Evolutionary conservation across 1,140 invertebrate species (phyloP), one percentile per base, ranked within the genome.

Genomic region (Pseudoatta argentina): DNA sequence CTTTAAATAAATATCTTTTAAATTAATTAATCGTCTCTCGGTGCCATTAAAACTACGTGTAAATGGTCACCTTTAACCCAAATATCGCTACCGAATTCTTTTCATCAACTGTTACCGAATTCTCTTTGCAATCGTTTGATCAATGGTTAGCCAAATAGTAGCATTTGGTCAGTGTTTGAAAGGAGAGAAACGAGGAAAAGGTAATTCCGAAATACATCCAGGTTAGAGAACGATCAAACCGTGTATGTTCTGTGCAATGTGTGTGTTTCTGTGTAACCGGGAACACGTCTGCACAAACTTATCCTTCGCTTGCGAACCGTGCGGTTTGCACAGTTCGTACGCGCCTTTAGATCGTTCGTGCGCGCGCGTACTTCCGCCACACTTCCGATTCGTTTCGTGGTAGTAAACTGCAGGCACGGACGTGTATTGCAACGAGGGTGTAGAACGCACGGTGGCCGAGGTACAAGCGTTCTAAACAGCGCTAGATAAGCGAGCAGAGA

Each of bases 101-200:
- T 27, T 34, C 30, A 48, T 10, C 34, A 39, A 27, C n/a, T 39
- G 64, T 67, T 81, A 81, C 55, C 48, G 64, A 69, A 55, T 81
- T 69, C 77, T 39, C 77, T 69, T 67, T 69, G 63, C 77, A 51
- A 48, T 51, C 21, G 27, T 71, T 69, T 55, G 64, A 24, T 30
- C 77, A 55, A 71, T 21, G 21, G 77, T 55, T 71, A 81, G 48
- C 30, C 64, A 71, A 81, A 81, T 55, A 79, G 30, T 8, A 55
- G 30, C 51, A 27, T 81, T 81, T 71, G 77, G 27, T 79, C 48
- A 12, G 48, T 7, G 64, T 16, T 71, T 27, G 44, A 66, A 66
- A n/a, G 44, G 44, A 81, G 55, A 21, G 55, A n/a, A n/a, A 71
- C 48, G 8, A 14, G 39, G 48, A 48, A 48, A 55, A 81, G 30